A percentile compares a stretch with the other conserved stretches of the same genome.
Evolutionary conservation across 1,140 invertebrate genomes (phyloP).

Genomic region (Caerostris darwini): DNA sequence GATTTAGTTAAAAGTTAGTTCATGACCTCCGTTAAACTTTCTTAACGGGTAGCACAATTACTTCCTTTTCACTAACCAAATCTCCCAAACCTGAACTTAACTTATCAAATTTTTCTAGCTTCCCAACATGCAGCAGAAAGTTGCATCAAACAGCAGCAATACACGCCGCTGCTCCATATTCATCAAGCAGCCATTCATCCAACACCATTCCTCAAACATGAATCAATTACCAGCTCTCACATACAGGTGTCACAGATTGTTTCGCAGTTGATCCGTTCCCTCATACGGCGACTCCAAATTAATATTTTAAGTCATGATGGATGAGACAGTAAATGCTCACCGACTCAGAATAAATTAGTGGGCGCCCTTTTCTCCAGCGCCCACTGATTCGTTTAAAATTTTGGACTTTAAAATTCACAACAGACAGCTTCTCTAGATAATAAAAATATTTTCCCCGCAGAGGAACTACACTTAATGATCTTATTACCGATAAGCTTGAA

Average conservation of each 20-base stretch:
- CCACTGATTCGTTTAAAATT: neutral
- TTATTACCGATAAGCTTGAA: conserved; percentile 33
- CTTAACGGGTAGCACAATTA: too few relatives aligned
- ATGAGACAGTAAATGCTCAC: conserved; percentile 48
- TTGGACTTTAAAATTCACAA: neutral
- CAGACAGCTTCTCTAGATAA: neutral
- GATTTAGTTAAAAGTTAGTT: too few relatives aligned
- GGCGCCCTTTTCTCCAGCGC: neutral
- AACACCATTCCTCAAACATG: neutral
- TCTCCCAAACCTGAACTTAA: too few relatives aligned
- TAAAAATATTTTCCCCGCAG: neutral
- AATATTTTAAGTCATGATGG: conserved; percentile 59
- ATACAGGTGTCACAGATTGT: conserved; percentile 62
- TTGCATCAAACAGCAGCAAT: neutral
- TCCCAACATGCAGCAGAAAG: neutral
- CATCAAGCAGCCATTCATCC: conserved; percentile 9
- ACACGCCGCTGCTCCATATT: neutral
- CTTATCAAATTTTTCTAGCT: neutral
- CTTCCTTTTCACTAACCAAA: too few relatives aligned
- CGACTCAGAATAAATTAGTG: conserved; percentile 22
- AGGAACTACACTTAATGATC: neutral
- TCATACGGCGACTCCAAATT: conserved; percentile 29
- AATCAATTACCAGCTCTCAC: conserved; percentile 56
- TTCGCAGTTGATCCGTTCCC: conserved; percentile 37
- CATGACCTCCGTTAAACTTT: too few relatives aligned